phyloP scores from a whole-genome alignment of 1,140 invertebrate genomes.

The Drosophila ananassae region DNA sequence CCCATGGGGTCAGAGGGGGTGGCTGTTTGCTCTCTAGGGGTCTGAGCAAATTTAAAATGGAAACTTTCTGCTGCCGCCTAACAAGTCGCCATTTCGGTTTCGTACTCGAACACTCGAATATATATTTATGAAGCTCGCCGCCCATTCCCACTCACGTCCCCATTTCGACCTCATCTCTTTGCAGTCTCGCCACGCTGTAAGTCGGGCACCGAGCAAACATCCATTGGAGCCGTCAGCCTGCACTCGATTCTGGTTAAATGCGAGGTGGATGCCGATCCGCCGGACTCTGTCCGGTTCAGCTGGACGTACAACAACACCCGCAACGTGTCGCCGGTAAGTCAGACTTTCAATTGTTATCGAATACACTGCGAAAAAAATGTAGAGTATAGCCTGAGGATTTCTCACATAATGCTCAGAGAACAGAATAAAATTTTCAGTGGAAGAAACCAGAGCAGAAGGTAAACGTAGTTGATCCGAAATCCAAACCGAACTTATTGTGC shows the following conservation, averaged over 20 bases:
- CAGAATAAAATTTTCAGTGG: not conserved
- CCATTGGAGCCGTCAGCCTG: slow-evolving; percentile 86
- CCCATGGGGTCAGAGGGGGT: slow-evolving; percentile 26
- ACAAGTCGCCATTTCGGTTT: slow-evolving; percentile 46
- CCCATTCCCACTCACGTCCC: slow-evolving; percentile 8
- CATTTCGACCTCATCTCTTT: slow-evolving; percentile 44
- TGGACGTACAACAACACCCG: slow-evolving; percentile 92
- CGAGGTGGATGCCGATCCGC: slow-evolving; percentile 92
- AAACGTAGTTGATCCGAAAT: slow-evolving; percentile 6
- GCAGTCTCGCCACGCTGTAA: slow-evolving; percentile 88
- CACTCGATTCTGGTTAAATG: slow-evolving; percentile 89
- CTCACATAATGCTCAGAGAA: not conserved
- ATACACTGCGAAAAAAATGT: not conserved
- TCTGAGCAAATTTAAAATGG: slow-evolving; percentile 41
- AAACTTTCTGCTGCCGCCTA: slow-evolving; percentile 62
- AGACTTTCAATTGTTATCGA: not conserved
- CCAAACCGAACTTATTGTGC: slow-evolving; percentile 38
- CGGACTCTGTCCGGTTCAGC: slow-evolving; percentile 90
- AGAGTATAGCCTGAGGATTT: not conserved
- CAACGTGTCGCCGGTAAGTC: slow-evolving; percentile 88
- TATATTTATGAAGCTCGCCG: slow-evolving; percentile 42
- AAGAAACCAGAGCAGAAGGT: slow-evolving; percentile 6
- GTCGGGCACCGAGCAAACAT: slow-evolving; percentile 85
- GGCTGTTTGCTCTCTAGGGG: slow-evolving; percentile 51
- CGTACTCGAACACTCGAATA: slow-evolving; percentile 2